phyloP scores from a whole-genome alignment of 2,888 invertebrate genomes.

The Apodemia zela region DNA sequence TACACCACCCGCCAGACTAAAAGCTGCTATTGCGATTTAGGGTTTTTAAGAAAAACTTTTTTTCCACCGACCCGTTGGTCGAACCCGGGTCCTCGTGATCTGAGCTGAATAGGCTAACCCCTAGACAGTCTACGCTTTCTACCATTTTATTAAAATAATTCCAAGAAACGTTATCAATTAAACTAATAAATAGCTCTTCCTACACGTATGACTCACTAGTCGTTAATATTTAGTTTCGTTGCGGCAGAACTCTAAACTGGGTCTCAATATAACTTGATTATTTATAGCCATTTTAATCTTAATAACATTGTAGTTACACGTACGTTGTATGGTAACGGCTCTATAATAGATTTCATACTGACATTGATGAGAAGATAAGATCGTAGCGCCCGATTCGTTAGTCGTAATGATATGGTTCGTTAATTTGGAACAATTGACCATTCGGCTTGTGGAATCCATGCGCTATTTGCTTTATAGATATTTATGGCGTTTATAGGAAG shows the following conservation, averaged over 20 bases:
- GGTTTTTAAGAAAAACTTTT: too few relatives aligned
- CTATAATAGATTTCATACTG: slow-evolving; percentile 59
- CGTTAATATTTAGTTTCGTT: background rate
- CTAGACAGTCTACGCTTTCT: too few relatives aligned
- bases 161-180: background rate
- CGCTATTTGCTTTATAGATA: slow-evolving; percentile 37
- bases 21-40: too few relatives aligned
- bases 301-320: slow-evolving; percentile 11
- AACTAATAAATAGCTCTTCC: background rate
- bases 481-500: background rate
- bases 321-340: slow-evolving; percentile 40
- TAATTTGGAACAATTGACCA: slow-evolving; percentile 72
- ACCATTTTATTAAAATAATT: too few relatives aligned
- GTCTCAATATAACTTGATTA: slow-evolving; percentile 10
- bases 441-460: slow-evolving; percentile 51
- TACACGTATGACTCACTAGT: background rate
- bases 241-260: background rate
- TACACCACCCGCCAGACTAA: too few relatives aligned
- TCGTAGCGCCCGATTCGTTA: slow-evolving; percentile 66
- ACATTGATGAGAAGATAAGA: slow-evolving; percentile 69
- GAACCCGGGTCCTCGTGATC: too few relatives aligned
- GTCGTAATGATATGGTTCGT: slow-evolving; percentile 74
- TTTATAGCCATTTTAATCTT: slow-evolving; percentile 11
- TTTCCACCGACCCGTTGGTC: too few relatives aligned
- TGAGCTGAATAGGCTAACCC: too few relatives aligned